A percentile compares a stretch with the other conserved stretches of the same genome.
These are phyloP conservation scores for Larimichthys polyactis DNA, from an alignment of 2,113 vertebrate genomes.

Conservation along the genomic window DNA sequence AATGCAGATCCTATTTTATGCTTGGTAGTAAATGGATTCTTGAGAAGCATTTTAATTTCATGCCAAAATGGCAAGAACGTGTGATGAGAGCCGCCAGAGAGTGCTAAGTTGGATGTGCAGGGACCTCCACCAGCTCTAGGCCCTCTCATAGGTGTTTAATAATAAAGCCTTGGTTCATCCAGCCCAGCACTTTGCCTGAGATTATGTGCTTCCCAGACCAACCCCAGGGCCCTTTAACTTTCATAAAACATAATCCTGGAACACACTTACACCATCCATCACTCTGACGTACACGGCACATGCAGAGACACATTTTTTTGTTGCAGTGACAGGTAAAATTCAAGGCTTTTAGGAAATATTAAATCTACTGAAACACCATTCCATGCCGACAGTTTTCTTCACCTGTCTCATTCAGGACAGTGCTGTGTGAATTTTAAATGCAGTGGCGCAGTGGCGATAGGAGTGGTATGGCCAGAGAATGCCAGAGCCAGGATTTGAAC, in stretches of 20 bases:
- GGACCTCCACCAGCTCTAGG: constrained; percentile 58
- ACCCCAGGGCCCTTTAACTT: constrained; percentile 79
- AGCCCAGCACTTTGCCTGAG: constrained; percentile 71
- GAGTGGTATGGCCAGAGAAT: not conserved
- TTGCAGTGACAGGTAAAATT: constrained; percentile 64
- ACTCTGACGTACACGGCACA: constrained; percentile 61
- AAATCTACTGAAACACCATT: constrained; percentile 39
- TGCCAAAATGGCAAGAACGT: constrained; percentile 74
- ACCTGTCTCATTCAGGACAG: constrained; percentile 53
- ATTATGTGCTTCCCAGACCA: constrained; percentile 81
- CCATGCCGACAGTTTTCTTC: constrained; percentile 42
- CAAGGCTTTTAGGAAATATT: constrained; percentile 64
- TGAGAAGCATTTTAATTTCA: constrained; percentile 74
- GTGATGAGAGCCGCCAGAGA: constrained; percentile 65
- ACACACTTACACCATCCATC: constrained; percentile 79
- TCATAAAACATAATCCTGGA: constrained; percentile 83
- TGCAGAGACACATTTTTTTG: constrained; percentile 49
- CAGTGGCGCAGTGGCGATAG: not conserved
- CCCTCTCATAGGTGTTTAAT: constrained; percentile 84
- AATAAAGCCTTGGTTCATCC: constrained; percentile 81
- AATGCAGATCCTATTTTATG: constrained; percentile 44
- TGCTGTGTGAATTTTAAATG: constrained; percentile 16
- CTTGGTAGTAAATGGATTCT: constrained; percentile 54
- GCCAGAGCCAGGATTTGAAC: constrained; percentile 40
- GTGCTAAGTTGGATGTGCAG: constrained; percentile 67